Evolutionary conservation across 1,140 invertebrate genomes (phyloP), one percentile per base, ranked within the genome.

Genomic region (Drosophila pallidifrons): DNA sequence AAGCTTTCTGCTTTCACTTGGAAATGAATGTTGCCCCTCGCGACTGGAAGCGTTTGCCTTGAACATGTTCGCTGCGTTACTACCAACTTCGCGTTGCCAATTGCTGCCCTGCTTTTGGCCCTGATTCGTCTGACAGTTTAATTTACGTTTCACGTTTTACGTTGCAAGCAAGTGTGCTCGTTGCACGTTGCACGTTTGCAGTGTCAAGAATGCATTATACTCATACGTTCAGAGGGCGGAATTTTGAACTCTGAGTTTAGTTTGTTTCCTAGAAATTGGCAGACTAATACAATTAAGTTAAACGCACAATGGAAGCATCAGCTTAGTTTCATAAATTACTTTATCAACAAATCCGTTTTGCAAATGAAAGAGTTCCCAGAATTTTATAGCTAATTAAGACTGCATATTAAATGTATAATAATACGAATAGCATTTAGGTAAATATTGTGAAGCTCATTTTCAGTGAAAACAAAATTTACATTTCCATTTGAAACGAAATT

Each of bases 1-100:
- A 32, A 79, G 83, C 83, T 82, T 71, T 76, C 1, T 13, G 10
- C 13, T 46, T 15, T 10, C 15, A 15, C 6, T 54, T 5, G 49
- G 2, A 20, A 15, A 5, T 41, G 3, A 1, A 25, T 5, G 5
- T 20, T 28, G 10, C 32, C 32, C 20, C 35, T 15, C n/a, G 1
- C n/a, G 0, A 30, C 57, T 59, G 57, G 38, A 59, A 59, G 11
- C 25, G 41, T 46, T 55, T 32, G 41, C 57, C 41, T 59, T 45
- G 57, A 46, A 45, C 57, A 59, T 46, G 57, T 59, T 59, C 11
- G 57, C 10, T 7, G 15, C 6, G 35, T 8, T 41, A 10, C 54
- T 57, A 57, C 32, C 54, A 57, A 41, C 51, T 54, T 72, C n/a
- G 28, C 47, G 41, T 67, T 65, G 49, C 32, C 49, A 52, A 66